phyloP scores from a whole-genome alignment of 1,140 invertebrate genomes.

The Nephila pilipes region DNA sequence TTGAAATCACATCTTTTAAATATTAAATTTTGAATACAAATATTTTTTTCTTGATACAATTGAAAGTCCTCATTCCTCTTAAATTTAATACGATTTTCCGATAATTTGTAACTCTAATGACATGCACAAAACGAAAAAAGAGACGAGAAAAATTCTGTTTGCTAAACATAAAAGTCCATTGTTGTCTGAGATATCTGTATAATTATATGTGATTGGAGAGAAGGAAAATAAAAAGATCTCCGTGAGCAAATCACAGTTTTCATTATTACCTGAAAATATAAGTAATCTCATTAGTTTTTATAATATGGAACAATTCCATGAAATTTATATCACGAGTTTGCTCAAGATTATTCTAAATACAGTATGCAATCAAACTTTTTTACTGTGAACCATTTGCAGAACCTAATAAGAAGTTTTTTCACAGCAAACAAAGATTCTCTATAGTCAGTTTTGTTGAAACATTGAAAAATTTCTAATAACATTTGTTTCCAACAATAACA shows the following conservation, averaged over 20 bases:
- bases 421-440: too few relatives aligned
- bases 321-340: too few relatives aligned
- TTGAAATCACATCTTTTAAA: background rate
- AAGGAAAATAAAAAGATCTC: background rate
- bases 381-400: too few relatives aligned
- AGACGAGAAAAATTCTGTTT: background rate
- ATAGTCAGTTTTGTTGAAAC: too few relatives aligned
- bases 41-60: background rate
- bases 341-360: too few relatives aligned
- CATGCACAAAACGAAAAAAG: background rate
- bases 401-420: too few relatives aligned
- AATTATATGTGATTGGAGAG: background rate
- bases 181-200: background rate
- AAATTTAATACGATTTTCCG: background rate
- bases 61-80: background rate
- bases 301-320: too few relatives aligned
- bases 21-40: constrained; percentile 13
- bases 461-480: too few relatives aligned
- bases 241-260: background rate
- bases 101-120: background rate
- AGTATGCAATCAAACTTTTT: too few relatives aligned
- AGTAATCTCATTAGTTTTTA: too few relatives aligned
- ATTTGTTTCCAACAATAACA: too few relatives aligned
- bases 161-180: background rate
- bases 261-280: background rate